phyloP scores from a whole-genome alignment of 2,888 invertebrate species.

The Serrognathus titanus region DNA sequence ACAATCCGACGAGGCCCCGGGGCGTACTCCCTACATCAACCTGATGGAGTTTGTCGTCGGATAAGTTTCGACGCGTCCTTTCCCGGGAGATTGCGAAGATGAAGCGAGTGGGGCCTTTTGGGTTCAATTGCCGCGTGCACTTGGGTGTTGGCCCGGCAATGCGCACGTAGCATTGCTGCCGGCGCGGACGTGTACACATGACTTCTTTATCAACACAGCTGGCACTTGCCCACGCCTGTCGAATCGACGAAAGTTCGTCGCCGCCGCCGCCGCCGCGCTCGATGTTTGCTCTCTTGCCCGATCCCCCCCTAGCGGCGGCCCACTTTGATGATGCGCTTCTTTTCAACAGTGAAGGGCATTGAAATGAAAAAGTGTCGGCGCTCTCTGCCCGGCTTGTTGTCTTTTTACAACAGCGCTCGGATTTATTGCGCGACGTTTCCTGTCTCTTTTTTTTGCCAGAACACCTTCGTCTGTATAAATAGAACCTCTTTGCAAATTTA shows the following conservation, averaged over 20 bases:
- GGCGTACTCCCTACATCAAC: constrained; percentile 12
- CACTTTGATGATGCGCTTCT: constrained; percentile 21
- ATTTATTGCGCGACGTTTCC: constrained; percentile 1
- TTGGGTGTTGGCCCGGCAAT: constrained; percentile 14
- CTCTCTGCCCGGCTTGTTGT: constrained; percentile 15
- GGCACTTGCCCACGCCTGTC: constrained; percentile 22
- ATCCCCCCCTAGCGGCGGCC: constrained; percentile 15
- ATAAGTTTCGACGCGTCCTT: constrained; percentile 7
- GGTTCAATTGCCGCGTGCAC: constrained; percentile 18
- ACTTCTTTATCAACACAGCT: constrained; percentile 24
- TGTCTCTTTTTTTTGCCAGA: not conserved
- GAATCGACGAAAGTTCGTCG: constrained; percentile 19
- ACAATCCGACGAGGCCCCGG: constrained; percentile 20
- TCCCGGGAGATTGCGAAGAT: constrained; percentile 12
- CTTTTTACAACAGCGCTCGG: constrained; percentile 12
- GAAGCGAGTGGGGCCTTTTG: constrained; percentile 15
- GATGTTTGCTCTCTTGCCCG: constrained; percentile 16
- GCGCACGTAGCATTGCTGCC: not conserved
- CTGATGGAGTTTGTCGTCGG: constrained; percentile 15
- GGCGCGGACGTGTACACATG: constrained; percentile 20
- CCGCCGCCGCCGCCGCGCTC: constrained; percentile 16
- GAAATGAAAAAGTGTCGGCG: constrained; percentile 22
- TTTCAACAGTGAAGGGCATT: constrained; percentile 18
- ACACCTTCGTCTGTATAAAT: too few species aligned
- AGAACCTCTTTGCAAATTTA: not conserved